Evolutionary conservation across 2,888 invertebrate species (phyloP), one percentile per base, ranked within the genome.

Genomic region (Platycnemis pennipes): DNA sequence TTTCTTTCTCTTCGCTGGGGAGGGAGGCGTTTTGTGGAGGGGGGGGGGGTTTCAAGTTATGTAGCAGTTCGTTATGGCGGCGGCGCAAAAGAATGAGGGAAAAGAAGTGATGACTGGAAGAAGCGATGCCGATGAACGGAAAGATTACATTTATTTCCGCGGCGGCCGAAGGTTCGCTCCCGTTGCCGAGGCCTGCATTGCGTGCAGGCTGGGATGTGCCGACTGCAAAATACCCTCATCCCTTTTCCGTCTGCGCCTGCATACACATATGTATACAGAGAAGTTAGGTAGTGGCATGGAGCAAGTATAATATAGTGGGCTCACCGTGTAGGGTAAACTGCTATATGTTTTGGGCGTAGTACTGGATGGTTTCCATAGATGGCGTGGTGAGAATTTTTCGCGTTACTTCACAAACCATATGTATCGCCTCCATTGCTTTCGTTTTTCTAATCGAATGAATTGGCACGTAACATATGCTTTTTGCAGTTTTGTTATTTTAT

Each of bases 121-220:
- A 77, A 77, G 77, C 37, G 77, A 77, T 77, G 77, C 37, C 77
- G 77, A 77, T 77, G 77, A 77, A 31, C 77, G 37, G 77, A 37
- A 77, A 77, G 77, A 77, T 77, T 77, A 77, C 77, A 77, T 77
- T 77, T 77, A 77, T 77, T 77, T 77, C 77, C 77, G 77, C 7
- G 37, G 77, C 77, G 77, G 77, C 37, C 77, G 13, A 2, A 2
- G 13, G 37, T 8, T n/a, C 37, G 31, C 77, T 11, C 77, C 37
- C 77, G 77, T 77, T 77, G 31, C n/a, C n/a, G n/a, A n/a, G n/a
- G 77, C 11, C 37, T 77, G 37, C 77, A 77, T 37, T 37, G 77
- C 77, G 37, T 77, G 77, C 37, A 37, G 37, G 77, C 37, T 16
- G 77, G 37, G 11, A n/a, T 77, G 13, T 37, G 77, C 2, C 31